Evolutionary conservation across 2,888 invertebrate species (phyloP).

Genomic region (Chalcis sispes): DNA sequence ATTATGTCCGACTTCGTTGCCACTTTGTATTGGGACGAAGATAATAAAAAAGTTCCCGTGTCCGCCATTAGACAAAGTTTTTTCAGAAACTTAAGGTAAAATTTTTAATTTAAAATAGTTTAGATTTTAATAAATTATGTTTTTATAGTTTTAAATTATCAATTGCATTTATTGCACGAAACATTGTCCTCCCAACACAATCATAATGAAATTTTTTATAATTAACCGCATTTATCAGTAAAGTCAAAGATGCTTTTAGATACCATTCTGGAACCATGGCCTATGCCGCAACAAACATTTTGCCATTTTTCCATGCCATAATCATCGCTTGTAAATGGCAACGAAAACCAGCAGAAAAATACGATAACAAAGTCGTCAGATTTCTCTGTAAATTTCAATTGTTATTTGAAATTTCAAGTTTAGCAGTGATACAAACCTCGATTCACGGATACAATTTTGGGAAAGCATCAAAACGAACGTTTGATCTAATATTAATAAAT

Average conservation of each 20-base stretch:
- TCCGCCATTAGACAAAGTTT: neutral
- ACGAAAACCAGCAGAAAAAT: too few relatives aligned
- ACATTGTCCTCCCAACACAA: too few relatives aligned
- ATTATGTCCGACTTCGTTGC: neutral
- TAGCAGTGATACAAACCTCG: too few relatives aligned
- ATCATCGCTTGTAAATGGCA: too few relatives aligned
- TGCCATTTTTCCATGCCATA: too few relatives aligned
- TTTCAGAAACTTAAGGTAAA: neutral
- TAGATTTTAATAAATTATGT: neutral
- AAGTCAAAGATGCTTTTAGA: neutral
- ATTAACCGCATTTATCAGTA: neutral
- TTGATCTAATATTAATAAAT: too few relatives aligned
- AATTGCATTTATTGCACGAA: too few relatives aligned
- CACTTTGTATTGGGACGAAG: slow-evolving; percentile 2
- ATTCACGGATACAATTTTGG: neutral
- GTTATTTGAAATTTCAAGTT: too few relatives aligned
- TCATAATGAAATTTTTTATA: too few relatives aligned
- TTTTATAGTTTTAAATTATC: neutral
- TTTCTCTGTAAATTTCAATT: too few relatives aligned
- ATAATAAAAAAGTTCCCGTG: neutral
- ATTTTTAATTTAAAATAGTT: neutral
- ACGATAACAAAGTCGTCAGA: too few relatives aligned
- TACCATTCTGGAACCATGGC: neutral
- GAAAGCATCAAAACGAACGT: neutral
- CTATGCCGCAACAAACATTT: too few relatives aligned